Evolutionary conservation across 2,113 vertebrate species (phyloP), one percentile per base, ranked within the genome.

Genomic region (Crotophaga sulcirostris): DNA sequence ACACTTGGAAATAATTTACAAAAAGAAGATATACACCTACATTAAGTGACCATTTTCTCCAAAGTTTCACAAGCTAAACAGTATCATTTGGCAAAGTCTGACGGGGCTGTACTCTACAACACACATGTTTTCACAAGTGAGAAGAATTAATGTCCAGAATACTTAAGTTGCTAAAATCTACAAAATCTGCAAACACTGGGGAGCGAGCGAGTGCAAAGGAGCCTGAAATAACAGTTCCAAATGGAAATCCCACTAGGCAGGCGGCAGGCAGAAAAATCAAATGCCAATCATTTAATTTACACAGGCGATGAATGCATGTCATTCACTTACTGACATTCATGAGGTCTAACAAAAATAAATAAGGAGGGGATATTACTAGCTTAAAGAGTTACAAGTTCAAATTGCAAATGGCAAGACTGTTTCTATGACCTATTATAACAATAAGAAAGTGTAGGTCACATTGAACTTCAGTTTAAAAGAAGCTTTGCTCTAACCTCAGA

Each of bases 81-180:
- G 49, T 68, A 77, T 23, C 31, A 6, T 66, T 62, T 47, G 14
- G 42, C n/a, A 3, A 85, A 80, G 42, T 88, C 9, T n/a, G 72
- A 56, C 38, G 26, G 78, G 69, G 74, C 51, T 76, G 51, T 21
- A 7, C 69, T 68, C 75, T 20, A 12, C 13, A 81, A 36, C 2
- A 2, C 33, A 73, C 33, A 38, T 8, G 70, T 94, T 97, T 97
- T 84, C 95, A 96, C 96, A 98, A 95, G 79, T 96, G 94, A 97
- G 68, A 94, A 90, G 77, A 93, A 97, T 97, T 93, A 96, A 89
- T 21, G n/a, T 19, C 44, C 13, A 2, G 86, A 94, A 90, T 34
- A 31, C 29, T 64, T 44, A 25, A 29, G 42, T 18, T 54, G 66
- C 89, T 76, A 60, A 91, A 81, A 83, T 24, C 54, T 68, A 91